Evolutionary conservation across 2,888 invertebrate genomes (phyloP).

Genomic region (Dermolepida albohirtum): DNA sequence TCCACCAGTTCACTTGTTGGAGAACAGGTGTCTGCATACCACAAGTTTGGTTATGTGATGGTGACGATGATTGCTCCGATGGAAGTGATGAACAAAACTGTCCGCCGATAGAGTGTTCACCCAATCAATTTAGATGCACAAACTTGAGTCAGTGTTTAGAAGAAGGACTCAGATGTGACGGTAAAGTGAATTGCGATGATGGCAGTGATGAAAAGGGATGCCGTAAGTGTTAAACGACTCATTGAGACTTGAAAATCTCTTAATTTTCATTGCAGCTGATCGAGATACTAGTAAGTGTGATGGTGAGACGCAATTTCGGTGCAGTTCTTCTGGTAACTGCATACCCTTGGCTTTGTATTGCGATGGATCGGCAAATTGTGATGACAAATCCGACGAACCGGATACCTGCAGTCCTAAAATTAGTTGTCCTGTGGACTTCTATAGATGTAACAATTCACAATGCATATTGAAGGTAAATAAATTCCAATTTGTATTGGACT

Average conservation of each 20-base stretch:
- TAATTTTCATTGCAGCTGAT: conserved; percentile 66
- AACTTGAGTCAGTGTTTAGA: conserved; percentile 95
- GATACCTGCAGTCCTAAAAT: conserved; percentile 79
- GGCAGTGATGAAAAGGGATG: conserved; percentile 92
- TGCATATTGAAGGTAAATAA: conserved; percentile 82
- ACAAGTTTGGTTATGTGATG: conserved; percentile 91
- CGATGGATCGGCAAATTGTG: conserved; percentile 92
- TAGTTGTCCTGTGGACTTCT: conserved; percentile 81
- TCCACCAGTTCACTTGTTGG: conserved; percentile 93
- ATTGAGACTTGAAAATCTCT: no score
- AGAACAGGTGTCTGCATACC: conserved; percentile 97
- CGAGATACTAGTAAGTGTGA: conserved; percentile 91
- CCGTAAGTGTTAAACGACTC: conserved; percentile 66
- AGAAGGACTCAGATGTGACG: conserved; percentile 92
- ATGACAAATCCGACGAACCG: conserved; percentile 92
- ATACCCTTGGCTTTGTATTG: conserved; percentile 95
- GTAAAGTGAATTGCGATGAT: conserved; percentile 92
- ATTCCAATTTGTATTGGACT: no score
- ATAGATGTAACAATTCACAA: conserved; percentile 85
- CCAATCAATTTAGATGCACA: conserved; percentile 93
- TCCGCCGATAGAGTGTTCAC: conserved; percentile 92
- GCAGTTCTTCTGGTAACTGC: conserved; percentile 87
- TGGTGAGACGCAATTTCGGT: conserved; percentile 90
- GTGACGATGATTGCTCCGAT: conserved; percentile 88
- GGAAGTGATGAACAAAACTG: conserved; percentile 94